Percentiles rank a stretch among this genome's conserved stretches.
Evolutionary conservation across 2,888 invertebrate genomes (phyloP).

Genomic region (Hoplodrina blanda): DNA sequence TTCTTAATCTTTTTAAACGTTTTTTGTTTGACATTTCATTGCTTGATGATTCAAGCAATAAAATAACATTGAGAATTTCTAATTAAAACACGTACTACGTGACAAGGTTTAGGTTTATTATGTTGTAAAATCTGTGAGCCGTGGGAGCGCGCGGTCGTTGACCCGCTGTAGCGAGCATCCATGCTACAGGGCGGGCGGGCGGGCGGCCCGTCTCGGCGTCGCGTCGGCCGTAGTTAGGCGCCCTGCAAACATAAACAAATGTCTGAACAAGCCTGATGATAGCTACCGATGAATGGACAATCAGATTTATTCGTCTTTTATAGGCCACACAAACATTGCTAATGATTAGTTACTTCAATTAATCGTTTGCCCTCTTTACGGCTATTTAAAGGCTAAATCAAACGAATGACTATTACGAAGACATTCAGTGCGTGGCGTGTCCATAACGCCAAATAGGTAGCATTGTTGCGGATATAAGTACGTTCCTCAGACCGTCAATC

Average conservation of each 20-base stretch:
- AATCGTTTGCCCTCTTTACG: conserved; percentile 32
- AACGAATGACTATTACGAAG: conserved; percentile 18
- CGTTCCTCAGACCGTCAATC: conserved; percentile 37
- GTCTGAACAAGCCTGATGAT: conserved; percentile 72
- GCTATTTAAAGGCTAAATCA: conserved; percentile 23
- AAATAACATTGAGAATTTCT: conserved; percentile 24
- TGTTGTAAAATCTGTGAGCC: conserved; percentile 71
- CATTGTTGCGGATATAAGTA: conserved; percentile 44
- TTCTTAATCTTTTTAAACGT: background rate
- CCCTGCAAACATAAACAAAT: conserved; percentile 82
- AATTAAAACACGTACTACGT: conserved; percentile 48
- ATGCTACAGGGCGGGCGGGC: conserved; percentile 74
- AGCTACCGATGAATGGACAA: conserved; percentile 67
- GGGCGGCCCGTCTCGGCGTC: conserved; percentile 56
- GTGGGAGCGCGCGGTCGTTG: conserved; percentile 75
- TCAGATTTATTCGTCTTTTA: conserved; percentile 54
- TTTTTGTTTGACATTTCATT: background rate
- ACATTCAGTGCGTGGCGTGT: conserved; percentile 23
- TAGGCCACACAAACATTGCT: conserved; percentile 27
- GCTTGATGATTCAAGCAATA: background rate
- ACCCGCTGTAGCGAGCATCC: conserved; percentile 71
- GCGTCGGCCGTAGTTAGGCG: conserved; percentile 63
- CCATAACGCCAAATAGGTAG: conserved; percentile 29
- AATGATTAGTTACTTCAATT: conserved; percentile 33
- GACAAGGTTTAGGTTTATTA: conserved; percentile 67